Conservation (phyloP, 1,140 invertebrate species). For the Riptortus pedestris region DNA sequence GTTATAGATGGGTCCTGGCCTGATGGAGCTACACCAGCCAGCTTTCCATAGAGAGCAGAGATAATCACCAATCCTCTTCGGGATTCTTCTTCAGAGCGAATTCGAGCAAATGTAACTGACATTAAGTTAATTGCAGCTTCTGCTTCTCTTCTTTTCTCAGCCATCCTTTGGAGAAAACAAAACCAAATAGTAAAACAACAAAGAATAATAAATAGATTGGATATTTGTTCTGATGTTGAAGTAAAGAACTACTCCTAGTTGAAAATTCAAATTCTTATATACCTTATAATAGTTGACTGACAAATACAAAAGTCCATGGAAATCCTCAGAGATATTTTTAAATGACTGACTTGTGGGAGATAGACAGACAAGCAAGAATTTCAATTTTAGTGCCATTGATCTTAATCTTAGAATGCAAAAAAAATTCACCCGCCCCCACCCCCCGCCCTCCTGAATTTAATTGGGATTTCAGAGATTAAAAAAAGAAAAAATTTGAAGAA, state of each 20-base stretch:
- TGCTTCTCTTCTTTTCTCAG: constrained; percentile 71
- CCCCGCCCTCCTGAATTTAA: too few species aligned
- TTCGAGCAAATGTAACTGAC: constrained; percentile 67
- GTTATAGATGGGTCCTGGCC: background rate
- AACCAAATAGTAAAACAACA: background rate
- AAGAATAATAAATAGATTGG: background rate
- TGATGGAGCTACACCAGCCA: constrained; percentile 31
- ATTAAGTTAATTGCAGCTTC: constrained; percentile 77
- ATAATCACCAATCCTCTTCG: constrained; percentile 75
- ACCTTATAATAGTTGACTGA: too few species aligned
- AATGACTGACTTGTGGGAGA: too few species aligned
- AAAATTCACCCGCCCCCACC: too few species aligned
- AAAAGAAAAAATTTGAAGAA: background rate
- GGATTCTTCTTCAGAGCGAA: constrained; percentile 61
- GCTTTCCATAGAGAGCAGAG: constrained; percentile 70
- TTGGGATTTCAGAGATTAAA: too few species aligned
- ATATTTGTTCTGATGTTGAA: background rate
- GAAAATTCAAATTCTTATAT: too few species aligned
- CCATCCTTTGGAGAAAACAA: constrained; percentile 51
- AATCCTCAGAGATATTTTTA: too few species aligned
- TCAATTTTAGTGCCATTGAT: too few species aligned
- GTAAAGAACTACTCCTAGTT: background rate
- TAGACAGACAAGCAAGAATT: too few species aligned
- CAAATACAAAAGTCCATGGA: too few species aligned
- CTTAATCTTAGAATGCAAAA: too few species aligned